Evolutionary conservation across 92 coral and sea anemone genomes (phyloP).

Genomic region (Parazoanthus swiftii): DNA sequence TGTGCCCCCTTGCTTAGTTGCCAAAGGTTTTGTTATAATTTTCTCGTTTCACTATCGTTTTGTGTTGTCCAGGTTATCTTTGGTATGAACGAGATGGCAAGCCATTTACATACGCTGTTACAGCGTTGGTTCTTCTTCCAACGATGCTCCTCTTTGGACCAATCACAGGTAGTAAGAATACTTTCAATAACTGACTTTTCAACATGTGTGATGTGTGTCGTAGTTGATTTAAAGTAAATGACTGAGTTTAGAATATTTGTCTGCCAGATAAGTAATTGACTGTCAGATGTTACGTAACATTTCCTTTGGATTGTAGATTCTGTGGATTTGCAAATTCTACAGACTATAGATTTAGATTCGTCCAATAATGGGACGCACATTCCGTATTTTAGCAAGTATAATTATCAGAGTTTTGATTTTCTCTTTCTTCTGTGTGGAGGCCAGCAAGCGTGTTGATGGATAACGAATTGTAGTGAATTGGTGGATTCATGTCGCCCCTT

Average conservation of each 20-base stretch:
- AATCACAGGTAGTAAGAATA: constrained; percentile 39
- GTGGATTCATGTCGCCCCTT: not conserved
- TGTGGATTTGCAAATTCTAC: too few species aligned
- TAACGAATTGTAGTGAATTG: not conserved
- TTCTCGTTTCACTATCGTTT: not conserved
- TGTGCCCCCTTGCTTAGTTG: not conserved
- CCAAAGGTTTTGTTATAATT: not conserved
- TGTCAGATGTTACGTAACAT: too few species aligned
- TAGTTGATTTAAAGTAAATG: not conserved
- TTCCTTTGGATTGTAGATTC: too few species aligned
- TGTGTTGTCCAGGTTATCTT: constrained; percentile 42
- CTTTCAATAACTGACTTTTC: not conserved
- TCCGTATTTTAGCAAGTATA: not conserved
- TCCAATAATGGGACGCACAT: too few species aligned
- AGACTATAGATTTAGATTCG: too few species aligned
- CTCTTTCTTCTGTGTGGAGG: not conserved
- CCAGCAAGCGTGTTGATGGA: not conserved
- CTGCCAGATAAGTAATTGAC: not conserved
- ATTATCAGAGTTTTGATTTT: not conserved
- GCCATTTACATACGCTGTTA: constrained; percentile 41
- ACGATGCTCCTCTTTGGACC: constrained; percentile 19
- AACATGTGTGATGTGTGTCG: too few species aligned
- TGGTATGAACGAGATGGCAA: constrained; percentile 52
- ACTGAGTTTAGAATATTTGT: not conserved
- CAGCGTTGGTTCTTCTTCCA: constrained; percentile 40